Evolutionary conservation across 2,797 vertebrate species (phyloP), one percentile per base, ranked within the genome.

Genomic region (Ciconia nigra): DNA sequence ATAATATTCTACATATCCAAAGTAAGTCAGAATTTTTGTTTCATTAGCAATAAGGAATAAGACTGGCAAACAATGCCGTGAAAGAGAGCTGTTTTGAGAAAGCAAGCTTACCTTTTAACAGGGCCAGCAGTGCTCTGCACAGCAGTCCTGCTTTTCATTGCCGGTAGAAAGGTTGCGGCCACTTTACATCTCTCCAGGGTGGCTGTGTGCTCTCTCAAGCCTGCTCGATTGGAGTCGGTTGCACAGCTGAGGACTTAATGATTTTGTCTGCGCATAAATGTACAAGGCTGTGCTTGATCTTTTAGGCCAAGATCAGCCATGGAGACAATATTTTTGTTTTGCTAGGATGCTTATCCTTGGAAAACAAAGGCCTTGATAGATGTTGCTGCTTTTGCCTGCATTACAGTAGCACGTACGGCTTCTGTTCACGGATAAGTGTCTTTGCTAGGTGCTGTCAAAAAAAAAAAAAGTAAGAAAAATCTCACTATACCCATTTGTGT

Each of bases 391-490:
- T 63, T 46, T 58, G 42, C 39, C 61, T 69, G 65, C 0, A 0
- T 54, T 46, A 35, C 21, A 11, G 77, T 26, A 57, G 37, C 25
- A 3, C 0, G 7, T 12, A 3, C 0, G 15, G 83, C 49, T 91
- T 41, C 44, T 65, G 37, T 15, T 55, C 28, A 3, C 1, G 1
- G 63, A 9, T 8, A 0, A 0, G 33, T 3, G 19, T 33, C 10
- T 74, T 61, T 31, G 49, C 29, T 17, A 33, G 35, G 39, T 25
- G 46, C 62, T 89, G 58, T 16, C 21, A 15, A 24, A 67, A 35
- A 55, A 26, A 2, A 5, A 12, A 22, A 26, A 15, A 7, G 11
- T 13, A 20, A 59, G 13, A 7, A 44, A 33, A 39, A 85, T 10
- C 35, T 52, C 21, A 2, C 28, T n/a, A 4, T 26, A 44, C 44